Conservation (phyloP, 1,140 invertebrate genomes). For the Ips nitidus region DNA sequence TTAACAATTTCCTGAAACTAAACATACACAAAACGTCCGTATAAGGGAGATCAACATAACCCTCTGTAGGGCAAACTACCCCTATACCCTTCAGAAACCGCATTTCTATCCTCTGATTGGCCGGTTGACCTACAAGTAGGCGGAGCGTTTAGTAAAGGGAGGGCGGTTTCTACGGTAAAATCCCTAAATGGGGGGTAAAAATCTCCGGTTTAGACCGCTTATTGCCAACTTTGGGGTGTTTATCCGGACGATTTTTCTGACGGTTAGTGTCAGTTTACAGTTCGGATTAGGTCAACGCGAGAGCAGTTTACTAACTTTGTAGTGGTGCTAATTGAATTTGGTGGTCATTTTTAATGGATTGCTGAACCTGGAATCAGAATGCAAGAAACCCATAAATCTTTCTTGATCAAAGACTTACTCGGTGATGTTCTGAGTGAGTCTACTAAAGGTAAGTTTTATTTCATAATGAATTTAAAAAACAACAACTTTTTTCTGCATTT, state of each 20-base stretch:
- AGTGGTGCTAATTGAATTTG: neutral
- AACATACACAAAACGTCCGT: no score
- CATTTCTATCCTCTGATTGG: slow-evolving; percentile 8
- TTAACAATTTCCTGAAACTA: no score
- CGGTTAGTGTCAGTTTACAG: slow-evolving; percentile 24
- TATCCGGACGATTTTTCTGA: slow-evolving; percentile 17
- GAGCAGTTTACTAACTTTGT: neutral
- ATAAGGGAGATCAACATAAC: no score
- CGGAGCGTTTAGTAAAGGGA: slow-evolving; percentile 16
- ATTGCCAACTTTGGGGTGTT: slow-evolving; percentile 30
- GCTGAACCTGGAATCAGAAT: slow-evolving; percentile 38
- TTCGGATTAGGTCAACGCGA: neutral
- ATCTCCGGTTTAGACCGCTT: slow-evolving; percentile 37
- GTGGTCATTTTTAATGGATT: neutral
- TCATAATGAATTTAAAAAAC: neutral
- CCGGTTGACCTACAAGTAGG: neutral
- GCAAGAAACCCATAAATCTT: slow-evolving; percentile 75
- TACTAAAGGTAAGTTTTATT: slow-evolving; percentile 38
- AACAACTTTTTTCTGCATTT: neutral
- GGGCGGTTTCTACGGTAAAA: slow-evolving; percentile 11
- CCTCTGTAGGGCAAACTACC: slow-evolving; percentile 3
- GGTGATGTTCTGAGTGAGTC: slow-evolving; percentile 66
- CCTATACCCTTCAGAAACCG: slow-evolving; percentile 6
- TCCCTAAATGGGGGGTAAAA: slow-evolving; percentile 28
- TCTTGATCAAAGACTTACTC: slow-evolving; percentile 73